Conservation (phyloP, 2,113 vertebrate species). For the Seriola quinqueradiata region DNA sequence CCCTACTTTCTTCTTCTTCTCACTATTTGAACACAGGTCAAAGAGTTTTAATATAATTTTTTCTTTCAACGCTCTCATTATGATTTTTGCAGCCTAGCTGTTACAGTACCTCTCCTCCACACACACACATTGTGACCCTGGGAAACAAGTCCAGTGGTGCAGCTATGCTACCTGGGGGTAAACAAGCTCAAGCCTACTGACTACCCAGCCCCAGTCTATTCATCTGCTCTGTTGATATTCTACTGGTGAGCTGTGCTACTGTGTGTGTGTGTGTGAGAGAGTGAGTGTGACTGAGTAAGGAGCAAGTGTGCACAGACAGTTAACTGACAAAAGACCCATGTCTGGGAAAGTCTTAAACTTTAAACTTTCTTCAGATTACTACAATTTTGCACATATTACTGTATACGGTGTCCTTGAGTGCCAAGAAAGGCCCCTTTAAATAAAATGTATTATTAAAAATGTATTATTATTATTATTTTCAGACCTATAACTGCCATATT, state of each 20-base stretch:
- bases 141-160: constrained; percentile 58
- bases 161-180: constrained; percentile 56
- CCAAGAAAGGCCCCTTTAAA: no score
- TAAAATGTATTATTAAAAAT: no score
- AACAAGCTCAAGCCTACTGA: constrained; percentile 49
- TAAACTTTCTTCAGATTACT: no score
- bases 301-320: not conserved
- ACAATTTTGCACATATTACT: no score
- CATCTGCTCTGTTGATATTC: constrained; percentile 62
- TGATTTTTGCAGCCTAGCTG: no score
- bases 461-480: no score
- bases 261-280: not conserved
- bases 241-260: constrained; percentile 40
- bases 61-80: no score
- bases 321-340: not conserved
- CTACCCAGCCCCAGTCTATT: constrained; percentile 47
- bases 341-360: not conserved
- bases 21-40: no score
- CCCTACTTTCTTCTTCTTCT: no score
- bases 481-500: no score
- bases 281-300: not conserved
- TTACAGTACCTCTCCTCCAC: not conserved
- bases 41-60: no score
- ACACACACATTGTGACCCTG: constrained; percentile 13
- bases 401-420: no score